Percentiles rank a stretch among this genome's conserved stretches.
Conservation (phyloP, 2,113 vertebrate species). For the Uria lomvia region DNA sequence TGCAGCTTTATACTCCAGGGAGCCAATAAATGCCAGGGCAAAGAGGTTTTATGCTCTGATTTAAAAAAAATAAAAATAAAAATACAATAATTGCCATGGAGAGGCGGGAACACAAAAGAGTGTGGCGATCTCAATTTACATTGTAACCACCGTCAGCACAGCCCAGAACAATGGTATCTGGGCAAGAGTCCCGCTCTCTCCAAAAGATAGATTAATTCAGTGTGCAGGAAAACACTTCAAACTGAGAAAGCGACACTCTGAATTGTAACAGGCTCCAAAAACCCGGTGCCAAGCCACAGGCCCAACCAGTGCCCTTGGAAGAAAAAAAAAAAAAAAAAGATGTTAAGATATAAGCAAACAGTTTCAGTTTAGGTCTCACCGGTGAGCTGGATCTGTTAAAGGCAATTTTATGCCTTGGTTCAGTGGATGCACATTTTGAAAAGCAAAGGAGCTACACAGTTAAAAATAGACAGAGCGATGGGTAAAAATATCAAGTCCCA, state of each 20-base stretch:
- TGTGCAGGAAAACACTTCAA: neutral
- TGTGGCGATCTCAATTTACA: neutral
- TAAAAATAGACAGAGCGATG: neutral
- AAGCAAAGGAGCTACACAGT: neutral
- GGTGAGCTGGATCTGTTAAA: neutral
- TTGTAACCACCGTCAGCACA: neutral
- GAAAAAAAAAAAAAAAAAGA: too few species aligned
- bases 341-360: neutral
- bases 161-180: constrained; percentile 20
- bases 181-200: neutral
- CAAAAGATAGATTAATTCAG: neutral
- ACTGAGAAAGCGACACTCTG: neutral
- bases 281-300: neutral
- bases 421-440: neutral
- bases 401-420: neutral
- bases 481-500: constrained; percentile 13
- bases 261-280: neutral
- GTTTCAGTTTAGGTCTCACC: neutral
- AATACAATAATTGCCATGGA: constrained; percentile 29
- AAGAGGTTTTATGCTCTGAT: constrained; percentile 21
- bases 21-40: neutral
- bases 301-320: neutral
- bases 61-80: neutral
- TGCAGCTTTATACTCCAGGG: neutral
- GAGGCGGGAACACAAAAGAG: constrained; percentile 13